Base-by-base conservation (phyloP, 1,140 invertebrate genomes). In the Diploscapter pachys region DNA sequence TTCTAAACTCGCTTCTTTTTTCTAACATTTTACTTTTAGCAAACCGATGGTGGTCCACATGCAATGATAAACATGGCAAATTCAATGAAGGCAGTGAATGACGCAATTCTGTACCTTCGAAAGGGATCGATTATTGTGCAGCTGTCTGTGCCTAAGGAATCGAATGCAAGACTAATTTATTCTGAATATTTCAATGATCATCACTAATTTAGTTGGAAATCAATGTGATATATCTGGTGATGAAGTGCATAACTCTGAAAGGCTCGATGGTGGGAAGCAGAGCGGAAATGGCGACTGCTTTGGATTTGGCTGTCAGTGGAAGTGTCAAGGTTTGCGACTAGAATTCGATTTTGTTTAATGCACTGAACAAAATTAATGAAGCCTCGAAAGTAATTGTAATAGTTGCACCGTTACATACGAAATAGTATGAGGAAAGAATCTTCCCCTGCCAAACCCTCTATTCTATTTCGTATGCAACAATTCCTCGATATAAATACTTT, bases 241-340 rank as follows among this genome's bases (percentile, higher is more conserved):
- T 78, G 54, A 74, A 65, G 6, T 62, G 66, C 3, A 78, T 78
- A 50, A 78, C 71, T 11, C 71, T 78, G 54, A 76, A 76, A 50
- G 75, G 72, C 54, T 59, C 52, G 48, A 50, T 73, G 9, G 71
- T 79, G 9, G 78, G 78, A 50, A 68, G 54, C 59, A 71, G 78
- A 51, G 71, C 63, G 48, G 78, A 79, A 31, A 59, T 68, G 5
- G 76, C 73, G 62, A 76, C 73, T 59, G 76, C 78, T 6, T 49
- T 79, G 54, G 78, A 72, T 9, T 79, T 79, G 61, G 55, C 78
- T 5, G 57, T 59, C 51, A 65, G 78, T 51, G 78, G 76, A 73
- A 63, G 70, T 6, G 71, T 79, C 59, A 79, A 79, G 59, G 53
- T 75, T 31, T 31, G 31, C 31, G 31, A 31, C 31, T 31, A 31